Base-by-base conservation (phyloP, 2,888 invertebrate genomes). In the Branchinecta sandiegonensis region DNA sequence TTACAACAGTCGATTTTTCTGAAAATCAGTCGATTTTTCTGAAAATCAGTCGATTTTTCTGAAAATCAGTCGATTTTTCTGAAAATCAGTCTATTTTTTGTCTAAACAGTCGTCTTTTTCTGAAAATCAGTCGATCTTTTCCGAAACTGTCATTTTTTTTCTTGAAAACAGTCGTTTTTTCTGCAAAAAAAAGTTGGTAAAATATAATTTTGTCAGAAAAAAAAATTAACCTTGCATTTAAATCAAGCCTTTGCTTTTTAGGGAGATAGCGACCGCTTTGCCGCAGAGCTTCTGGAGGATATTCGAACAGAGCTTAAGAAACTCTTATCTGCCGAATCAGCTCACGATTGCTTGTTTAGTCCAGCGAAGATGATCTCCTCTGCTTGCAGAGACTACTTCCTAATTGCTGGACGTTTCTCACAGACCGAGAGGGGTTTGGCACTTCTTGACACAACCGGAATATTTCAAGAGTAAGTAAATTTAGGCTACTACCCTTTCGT, bases 381-480 rank as follows among this genome's bases (percentile, higher is more conserved):
- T 0, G 88, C 92, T 80, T 90, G 92, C 77, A 94, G 94, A 78
- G 89, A 89, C 81, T 96, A 95, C 81, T 96, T 96, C 79, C 82
- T 96, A 65, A 90, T 94, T 76, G 85, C 95, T 71, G 95, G 95
- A 0, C 87, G 91, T 73, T 82, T 95, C 46, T 78, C 79, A 47
- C 74, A 76, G 47, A 75, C 76, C 37, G 71, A 72, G 12, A 75
- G 75, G 67, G 81, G 82, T 1, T 75, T 77, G 66, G 74, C 75
- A 72, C 82, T 88, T 68, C 82, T 95, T 66, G 87, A 88, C 71
- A 85, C 84, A 74, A 84, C 87, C 65, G 84, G 84, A 67, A 83
- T 90, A 72, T 88, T 87, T 77, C 85, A 87, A 75, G 84, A 85
- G 89, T 89, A 78, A 81, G 80, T 78, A 70, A 67, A 63, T 66